Percentiles rank a stretch among this genome's conserved stretches.
phyloP scores from a whole-genome alignment of 2,888 invertebrate species.

The Meta bourneti region DNA sequence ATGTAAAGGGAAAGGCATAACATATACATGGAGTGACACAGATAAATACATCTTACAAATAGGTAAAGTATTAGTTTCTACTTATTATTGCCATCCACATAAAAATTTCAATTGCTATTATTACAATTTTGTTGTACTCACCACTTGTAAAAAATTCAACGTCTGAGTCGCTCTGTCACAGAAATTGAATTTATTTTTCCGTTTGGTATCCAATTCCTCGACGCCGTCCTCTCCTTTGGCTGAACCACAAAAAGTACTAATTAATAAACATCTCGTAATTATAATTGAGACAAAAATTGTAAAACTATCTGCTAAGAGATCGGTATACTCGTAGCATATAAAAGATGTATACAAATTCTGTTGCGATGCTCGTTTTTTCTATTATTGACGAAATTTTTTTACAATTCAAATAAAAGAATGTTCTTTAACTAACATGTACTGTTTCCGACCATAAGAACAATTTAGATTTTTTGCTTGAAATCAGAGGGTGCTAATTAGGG shows the following conservation, averaged over 20 bases:
- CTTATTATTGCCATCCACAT: background rate
- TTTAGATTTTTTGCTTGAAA: too few species aligned
- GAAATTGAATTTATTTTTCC: slow-evolving; percentile 72
- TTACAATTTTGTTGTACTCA: slow-evolving; percentile 22
- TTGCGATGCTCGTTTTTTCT: background rate
- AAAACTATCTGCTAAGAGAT: background rate
- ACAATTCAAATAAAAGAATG: too few species aligned
- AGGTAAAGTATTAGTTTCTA: background rate
- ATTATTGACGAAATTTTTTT: too few species aligned
- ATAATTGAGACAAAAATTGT: background rate
- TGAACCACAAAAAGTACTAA: slow-evolving; percentile 12
- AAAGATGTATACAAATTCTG: background rate
- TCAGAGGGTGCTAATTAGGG: too few species aligned
- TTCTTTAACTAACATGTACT: too few species aligned
- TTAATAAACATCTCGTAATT: background rate
- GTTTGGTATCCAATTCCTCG: slow-evolving; percentile 66
- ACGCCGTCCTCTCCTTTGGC: slow-evolving; percentile 30
- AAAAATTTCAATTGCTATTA: background rate
- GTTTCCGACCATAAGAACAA: too few species aligned
- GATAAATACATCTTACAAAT: background rate
- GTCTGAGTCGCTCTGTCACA: slow-evolving; percentile 70
- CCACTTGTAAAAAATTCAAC: slow-evolving; percentile 21
- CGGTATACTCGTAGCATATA: background rate
- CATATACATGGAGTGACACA: background rate
- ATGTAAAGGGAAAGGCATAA: background rate